Evolutionary conservation across 2,888 invertebrate species (phyloP).

Genomic region (Drosophila yooni): DNA sequence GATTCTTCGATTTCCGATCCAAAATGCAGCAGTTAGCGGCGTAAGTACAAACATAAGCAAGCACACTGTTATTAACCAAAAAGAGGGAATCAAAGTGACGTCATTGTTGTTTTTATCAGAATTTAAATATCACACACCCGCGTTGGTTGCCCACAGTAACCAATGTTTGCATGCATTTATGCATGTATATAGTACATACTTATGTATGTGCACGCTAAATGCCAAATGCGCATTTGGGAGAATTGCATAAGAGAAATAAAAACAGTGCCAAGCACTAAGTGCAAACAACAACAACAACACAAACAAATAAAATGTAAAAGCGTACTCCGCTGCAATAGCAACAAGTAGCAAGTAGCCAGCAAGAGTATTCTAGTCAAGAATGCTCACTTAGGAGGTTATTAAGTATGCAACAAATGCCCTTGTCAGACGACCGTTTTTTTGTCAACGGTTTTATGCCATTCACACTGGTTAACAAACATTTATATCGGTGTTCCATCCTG

Average conservation of each 20-base stretch:
- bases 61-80: constrained; percentile 3
- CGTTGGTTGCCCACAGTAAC: neutral
- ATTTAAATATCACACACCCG: constrained; percentile 8
- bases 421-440: neutral
- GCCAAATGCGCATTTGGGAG: constrained; percentile 61
- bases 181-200: neutral
- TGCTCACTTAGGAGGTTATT: neutral
- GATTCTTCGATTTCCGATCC: neutral
- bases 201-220: constrained; percentile 12
- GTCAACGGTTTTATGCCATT: neutral
- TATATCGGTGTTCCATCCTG: neutral
- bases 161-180: constrained; percentile 6
- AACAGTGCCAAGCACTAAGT: constrained; percentile 48
- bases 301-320: constrained; percentile 38
- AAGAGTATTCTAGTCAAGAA: constrained; percentile 1
- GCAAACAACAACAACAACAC: constrained; percentile 39
- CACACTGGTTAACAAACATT: neutral
- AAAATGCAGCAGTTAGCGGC: neutral
- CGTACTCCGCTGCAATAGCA: constrained; percentile 20
- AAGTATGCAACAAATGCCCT: neutral
- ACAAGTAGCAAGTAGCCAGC: constrained; percentile 7
- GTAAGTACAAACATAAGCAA: neutral
- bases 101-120: constrained; percentile 32
- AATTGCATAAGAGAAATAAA: constrained; percentile 58
- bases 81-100: constrained; percentile 48